Evolutionary conservation across 2,113 vertebrate genomes (phyloP), one percentile per base, ranked within the genome.

Genomic region (Baryphthengus martii): DNA sequence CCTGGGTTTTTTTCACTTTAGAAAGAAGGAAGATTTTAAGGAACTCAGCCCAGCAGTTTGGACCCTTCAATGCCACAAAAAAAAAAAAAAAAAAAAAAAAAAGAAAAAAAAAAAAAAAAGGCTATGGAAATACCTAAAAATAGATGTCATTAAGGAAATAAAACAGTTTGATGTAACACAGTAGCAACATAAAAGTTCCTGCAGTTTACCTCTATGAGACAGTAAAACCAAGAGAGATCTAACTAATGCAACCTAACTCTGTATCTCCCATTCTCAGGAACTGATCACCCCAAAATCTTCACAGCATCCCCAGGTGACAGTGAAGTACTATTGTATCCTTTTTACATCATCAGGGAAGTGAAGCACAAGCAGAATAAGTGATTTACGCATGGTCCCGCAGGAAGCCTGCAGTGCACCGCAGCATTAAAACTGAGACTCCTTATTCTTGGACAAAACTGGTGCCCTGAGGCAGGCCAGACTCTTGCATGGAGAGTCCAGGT

Each of bases 141-240:
- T 44, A 94, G 82, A 42, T 52, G 37, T 23, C 45, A 73, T 72
- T 72, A 85, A 77, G 83, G 55, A 93, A 92, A 88, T 86, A 91
- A 93, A 87, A 3, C 45, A 73, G 52, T 72, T 75, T 67, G 29
- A 55, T 82, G 17, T 23, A 80, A 70, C 6, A 0, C 7, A 52
- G 11, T 8, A 63, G 19, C n/a, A 89, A 62, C 9, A 10, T 56
- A 24, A 42, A 80, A 18, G 17, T 56, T 62, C 29, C 74, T 63
- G 15, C 0, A 1, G 19, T 85, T 72, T 79, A n/a, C 37, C 40
- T 91, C 29, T 49, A 2, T 29, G 52, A 87, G 44, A 53, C 25
- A 55, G 35, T 71, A 96, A 86, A 88, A 39, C 35, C 72, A 77
- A 47, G 55, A 75, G 71, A 85, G 13, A 28, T 61, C 26, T 85